phyloP scores from a whole-genome alignment of 2,113 vertebrate species.

The Aplodontia rufa region DNA sequence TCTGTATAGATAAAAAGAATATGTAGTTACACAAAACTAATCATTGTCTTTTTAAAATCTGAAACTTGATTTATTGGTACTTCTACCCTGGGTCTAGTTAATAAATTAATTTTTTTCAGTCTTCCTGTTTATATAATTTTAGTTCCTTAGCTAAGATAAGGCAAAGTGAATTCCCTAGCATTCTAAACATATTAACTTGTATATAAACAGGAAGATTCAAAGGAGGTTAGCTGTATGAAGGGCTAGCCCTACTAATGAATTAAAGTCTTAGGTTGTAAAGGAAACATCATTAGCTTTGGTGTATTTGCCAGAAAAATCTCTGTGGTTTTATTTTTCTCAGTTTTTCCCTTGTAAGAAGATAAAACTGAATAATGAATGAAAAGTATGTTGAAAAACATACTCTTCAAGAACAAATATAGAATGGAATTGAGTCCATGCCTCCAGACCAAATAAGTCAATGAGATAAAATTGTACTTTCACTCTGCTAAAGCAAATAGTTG shows the following conservation, averaged over 20 bases:
- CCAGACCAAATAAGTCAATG: not conserved
- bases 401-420: not conserved
- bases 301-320: slow-evolving; percentile 24
- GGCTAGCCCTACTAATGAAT: slow-evolving; percentile 26
- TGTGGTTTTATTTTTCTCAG: not conserved
- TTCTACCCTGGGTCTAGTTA: slow-evolving; percentile 54
- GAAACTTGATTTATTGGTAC: slow-evolving; percentile 1
- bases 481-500: not conserved
- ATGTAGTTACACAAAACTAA: not conserved
- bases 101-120: slow-evolving; percentile 52
- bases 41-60: slow-evolving; percentile 47
- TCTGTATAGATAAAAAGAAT: slow-evolving; percentile 25
- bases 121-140: slow-evolving; percentile 76
- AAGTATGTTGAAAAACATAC: not conserved
- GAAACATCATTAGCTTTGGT: not conserved
- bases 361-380: not conserved
- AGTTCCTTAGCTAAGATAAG: slow-evolving; percentile 64
- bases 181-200: slow-evolving; percentile 74
- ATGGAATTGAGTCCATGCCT: not conserved
- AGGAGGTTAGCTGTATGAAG: slow-evolving; percentile 16
- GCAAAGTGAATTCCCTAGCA: slow-evolving; percentile 65
- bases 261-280: slow-evolving; percentile 1
- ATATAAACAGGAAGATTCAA: slow-evolving; percentile 77
- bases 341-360: slow-evolving; percentile 17
- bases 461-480: not conserved